phyloP scores from a whole-genome alignment of 2,888 invertebrate species.

The Trilocha varians region DNA sequence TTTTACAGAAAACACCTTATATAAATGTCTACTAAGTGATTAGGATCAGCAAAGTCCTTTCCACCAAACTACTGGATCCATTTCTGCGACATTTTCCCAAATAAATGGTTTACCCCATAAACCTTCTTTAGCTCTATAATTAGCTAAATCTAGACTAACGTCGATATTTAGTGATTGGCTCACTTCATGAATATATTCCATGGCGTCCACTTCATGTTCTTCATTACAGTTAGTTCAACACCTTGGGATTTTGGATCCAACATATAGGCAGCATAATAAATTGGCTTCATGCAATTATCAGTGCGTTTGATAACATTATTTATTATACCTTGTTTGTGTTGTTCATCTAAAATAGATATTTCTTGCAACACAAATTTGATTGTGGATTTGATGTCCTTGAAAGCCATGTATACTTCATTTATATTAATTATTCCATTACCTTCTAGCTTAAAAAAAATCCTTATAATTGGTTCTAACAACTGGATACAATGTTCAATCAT shows the following conservation, averaged over 20 bases:
- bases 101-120: slow-evolving; percentile 7
- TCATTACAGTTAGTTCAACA: slow-evolving; percentile 13
- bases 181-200: slow-evolving; percentile 9
- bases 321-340: slow-evolving; percentile 9
- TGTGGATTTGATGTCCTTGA: slow-evolving; percentile 12
- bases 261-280: slow-evolving; percentile 14
- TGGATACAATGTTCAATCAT: slow-evolving; percentile 10
- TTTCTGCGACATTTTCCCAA: slow-evolving; percentile 5
- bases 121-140: slow-evolving; percentile 7
- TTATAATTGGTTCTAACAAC: slow-evolving; percentile 12
- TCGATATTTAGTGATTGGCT: slow-evolving; percentile 2
- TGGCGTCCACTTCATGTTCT: slow-evolving; percentile 11
- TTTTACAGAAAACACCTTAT: too few relatives aligned
- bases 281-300: slow-evolving; percentile 10
- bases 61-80: slow-evolving; percentile 9
- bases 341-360: slow-evolving; percentile 8
- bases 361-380: slow-evolving; percentile 9
- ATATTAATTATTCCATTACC: slow-evolving; percentile 8
- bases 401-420: slow-evolving; percentile 11
- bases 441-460: slow-evolving; percentile 13
- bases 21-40: slow-evolving; percentile 4
- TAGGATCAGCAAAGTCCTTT: slow-evolving; percentile 9
- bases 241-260: slow-evolving; percentile 16
- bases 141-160: slow-evolving; percentile 4
- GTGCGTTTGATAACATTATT: slow-evolving; percentile 7